Evolutionary conservation across 2,113 vertebrate genomes (phyloP), one percentile per base, ranked within the genome.

Genomic region (Oryzias melastigma): DNA sequence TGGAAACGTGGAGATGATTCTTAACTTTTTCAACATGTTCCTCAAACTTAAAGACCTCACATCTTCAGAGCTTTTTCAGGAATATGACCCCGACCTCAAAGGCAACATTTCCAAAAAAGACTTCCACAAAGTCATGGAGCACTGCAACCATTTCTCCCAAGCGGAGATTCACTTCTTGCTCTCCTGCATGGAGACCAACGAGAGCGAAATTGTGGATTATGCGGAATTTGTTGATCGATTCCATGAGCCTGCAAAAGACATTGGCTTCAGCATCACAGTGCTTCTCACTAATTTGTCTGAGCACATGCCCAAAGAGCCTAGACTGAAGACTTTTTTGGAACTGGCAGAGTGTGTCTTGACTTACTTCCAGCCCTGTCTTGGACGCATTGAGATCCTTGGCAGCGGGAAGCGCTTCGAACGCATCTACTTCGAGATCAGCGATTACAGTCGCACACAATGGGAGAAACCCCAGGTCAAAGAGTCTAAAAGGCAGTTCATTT

Each of bases 391-490:
- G 88, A 95, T 98, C 80, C 94, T 98, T 79, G 95, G 96, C 27
- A 93, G 95, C 0, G 95, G 94, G 14, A 98, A 97, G 49, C 95
- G 96, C 62, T 96, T 98, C 1, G 96, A 98, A 65, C 88, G 96
- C 0, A 94, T 98, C 20, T 98, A 98, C 82, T 98, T 98, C 79
- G 94, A 96, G 86, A 98, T 98, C 87, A 98, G 95, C 2, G 93
- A 97, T 82, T 95, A 96, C 17, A 98, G 94, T 85, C 93, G 95
- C 20, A 95, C 93, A 3, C 96, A 98, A 72, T 98, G 96, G 96
- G 96, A 98, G 84, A 98, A 98, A 71, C 96, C 96, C 3, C 94
- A 98, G 85, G 96, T 98, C 20, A 98, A 98, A 85, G 96, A 98
- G 78, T 98, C 96, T 48, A 98, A 98, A 62, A 87, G 95, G 5